Conservation (phyloP, 2,113 vertebrate species). For the Candoia aspera region DNA sequence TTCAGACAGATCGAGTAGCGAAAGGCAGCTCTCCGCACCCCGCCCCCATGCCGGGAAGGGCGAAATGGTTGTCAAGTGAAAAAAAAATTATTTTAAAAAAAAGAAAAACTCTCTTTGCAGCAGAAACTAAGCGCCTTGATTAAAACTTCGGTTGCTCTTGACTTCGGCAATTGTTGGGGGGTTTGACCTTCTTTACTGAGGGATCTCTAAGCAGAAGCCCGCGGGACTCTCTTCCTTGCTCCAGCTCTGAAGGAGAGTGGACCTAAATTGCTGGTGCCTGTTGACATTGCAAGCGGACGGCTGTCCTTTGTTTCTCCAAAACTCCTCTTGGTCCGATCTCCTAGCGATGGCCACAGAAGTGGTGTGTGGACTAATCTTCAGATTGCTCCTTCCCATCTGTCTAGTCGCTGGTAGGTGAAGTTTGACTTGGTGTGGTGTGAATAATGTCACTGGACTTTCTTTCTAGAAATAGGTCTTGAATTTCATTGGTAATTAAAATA, state of each 20-base stretch:
- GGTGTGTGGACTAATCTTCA: slow-evolving; percentile 93
- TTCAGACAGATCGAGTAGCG: neutral
- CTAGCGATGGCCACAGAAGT: slow-evolving; percentile 90
- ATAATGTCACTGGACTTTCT: neutral
- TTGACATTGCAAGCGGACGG: slow-evolving; percentile 51
- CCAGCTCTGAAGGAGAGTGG: slow-evolving; percentile 64
- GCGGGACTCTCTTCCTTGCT: slow-evolving; percentile 24
- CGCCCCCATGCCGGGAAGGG: neutral
- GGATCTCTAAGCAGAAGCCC: slow-evolving; percentile 55
- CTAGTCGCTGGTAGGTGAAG: slow-evolving; percentile 86
- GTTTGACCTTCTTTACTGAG: slow-evolving; percentile 8
- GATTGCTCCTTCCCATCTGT: slow-evolving; percentile 91
- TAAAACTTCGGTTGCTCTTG: neutral
- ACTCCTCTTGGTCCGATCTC: slow-evolving; percentile 51
- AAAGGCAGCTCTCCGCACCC: neutral
- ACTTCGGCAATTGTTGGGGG: slow-evolving; percentile 18
- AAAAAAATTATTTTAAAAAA: neutral
- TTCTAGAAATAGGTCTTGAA: neutral
- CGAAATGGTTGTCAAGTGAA: slow-evolving; percentile 4
- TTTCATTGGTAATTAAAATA: neutral
- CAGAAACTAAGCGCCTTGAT: neutral
- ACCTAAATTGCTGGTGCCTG: slow-evolving; percentile 59
- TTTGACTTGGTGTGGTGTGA: neutral
- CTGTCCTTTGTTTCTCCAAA: slow-evolving; percentile 52
- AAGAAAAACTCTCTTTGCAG: neutral